Evolutionary conservation across 2,797 vertebrate species (phyloP), one percentile per base, ranked within the genome.

Genomic region (Saxicola maurus): DNA sequence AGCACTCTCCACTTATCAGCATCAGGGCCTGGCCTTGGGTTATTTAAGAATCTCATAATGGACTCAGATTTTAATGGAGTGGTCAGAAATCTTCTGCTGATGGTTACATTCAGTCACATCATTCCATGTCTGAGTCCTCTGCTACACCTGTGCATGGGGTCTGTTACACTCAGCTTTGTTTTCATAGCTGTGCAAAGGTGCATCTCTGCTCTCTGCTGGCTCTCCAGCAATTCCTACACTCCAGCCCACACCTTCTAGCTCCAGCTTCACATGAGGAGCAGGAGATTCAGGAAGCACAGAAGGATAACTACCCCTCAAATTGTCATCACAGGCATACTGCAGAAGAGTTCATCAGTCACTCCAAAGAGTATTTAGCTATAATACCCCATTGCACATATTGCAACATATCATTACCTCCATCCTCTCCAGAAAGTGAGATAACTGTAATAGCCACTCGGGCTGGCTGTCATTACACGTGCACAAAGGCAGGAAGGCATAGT

Each of bases 381-480:
- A 91, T 90, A 93, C 78, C 79, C 94, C 83, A 90, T 78, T 95
- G 89, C 89, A 92, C 92, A 92, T 91, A 89, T 75, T 94, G 92
- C 73, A 93, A 91, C 92, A 94, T 94, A 85, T 92, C 86, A 92
- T 95, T 92, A 85, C 86, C 67, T 94, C 80, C 92, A 81, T 94
- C 91, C 75, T 92, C 87, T 92, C 71, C 84, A 90, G 92, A 88
- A 91, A 85, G 91, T 37, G 73, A 91, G 93, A 90, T 82, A 80
- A 87, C 83, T 78, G 61, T 94, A 95, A 94, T 82, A 93, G 79
- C 76, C 43, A 8, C 88, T 88, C 56, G 3, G 65, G 82, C 49
- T 59, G 90, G 81, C 83, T 92, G 84, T 91, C 91, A 91, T 94
- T 92, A 90, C 30, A 10, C 38, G 42, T 25, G 25, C 49, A 87